These are phyloP conservation scores for Galeopsomyia nigrocyanea DNA, from an alignment of 2,888 invertebrate genomes.

Conservation along the genomic window DNA sequence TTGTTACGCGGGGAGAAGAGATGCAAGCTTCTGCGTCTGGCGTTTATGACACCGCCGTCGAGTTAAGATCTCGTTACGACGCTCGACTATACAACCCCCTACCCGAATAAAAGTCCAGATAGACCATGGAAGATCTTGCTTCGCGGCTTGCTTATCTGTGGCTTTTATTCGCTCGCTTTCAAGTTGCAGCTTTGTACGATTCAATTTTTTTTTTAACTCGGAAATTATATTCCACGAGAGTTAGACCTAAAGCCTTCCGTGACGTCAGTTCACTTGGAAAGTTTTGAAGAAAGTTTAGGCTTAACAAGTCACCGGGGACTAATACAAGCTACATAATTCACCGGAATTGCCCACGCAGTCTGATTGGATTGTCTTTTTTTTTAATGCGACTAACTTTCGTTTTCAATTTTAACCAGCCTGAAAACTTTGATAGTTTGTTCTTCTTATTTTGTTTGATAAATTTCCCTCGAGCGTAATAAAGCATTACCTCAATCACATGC, in stretches of 20 bases:
- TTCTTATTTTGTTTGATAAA: not conserved
- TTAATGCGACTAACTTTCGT: constrained; percentile 16
- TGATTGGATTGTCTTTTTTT: constrained; percentile 37
- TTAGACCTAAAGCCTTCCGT: too few species aligned
- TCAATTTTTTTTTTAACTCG: too few species aligned
- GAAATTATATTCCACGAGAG: too few species aligned
- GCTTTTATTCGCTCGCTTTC: not conserved
- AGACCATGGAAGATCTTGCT: not conserved
- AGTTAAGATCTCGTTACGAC: constrained; percentile 64
- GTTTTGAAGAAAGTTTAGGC: constrained; percentile 28
- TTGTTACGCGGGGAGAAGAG: constrained; percentile 60
- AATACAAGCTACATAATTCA: constrained; percentile 39
- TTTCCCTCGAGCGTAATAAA: constrained; percentile 26
- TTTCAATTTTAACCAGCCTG: constrained; percentile 17
- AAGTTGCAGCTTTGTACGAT: not conserved
- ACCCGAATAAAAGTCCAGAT: constrained; percentile 35
- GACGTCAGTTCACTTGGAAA: not conserved
- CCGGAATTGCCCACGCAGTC: constrained; percentile 6
- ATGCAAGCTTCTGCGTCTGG: constrained; percentile 58
- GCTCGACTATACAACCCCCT: constrained; percentile 28
- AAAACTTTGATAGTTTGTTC: constrained; percentile 13
- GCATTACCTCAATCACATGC: too few species aligned
- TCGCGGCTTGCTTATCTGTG: not conserved
- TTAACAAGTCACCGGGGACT: constrained; percentile 41
- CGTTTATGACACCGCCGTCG: constrained; percentile 63